A percentile compares a stretch with the other conserved stretches of the same genome.
Evolutionary conservation across 2,113 vertebrate genomes (phyloP).

Genomic region (Myiopsitta monachus): DNA sequence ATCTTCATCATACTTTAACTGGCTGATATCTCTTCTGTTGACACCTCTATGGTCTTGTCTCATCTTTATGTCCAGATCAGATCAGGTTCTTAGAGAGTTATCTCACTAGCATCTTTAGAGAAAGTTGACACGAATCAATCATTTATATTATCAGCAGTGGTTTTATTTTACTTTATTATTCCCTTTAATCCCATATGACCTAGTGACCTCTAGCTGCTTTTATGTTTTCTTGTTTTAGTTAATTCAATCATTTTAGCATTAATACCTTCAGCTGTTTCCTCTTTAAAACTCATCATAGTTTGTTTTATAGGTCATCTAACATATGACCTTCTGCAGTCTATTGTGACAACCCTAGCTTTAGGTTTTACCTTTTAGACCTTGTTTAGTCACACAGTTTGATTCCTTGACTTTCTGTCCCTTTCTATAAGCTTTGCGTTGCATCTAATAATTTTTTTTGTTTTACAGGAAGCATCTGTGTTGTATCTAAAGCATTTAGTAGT

Average conservation of each 20-base stretch:
- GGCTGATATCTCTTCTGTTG: not conserved
- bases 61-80: not conserved
- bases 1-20: not conserved
- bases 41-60: not conserved
- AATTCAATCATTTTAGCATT: not conserved
- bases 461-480: not conserved
- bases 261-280: not conserved
- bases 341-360: not conserved
- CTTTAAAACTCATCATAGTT: not conserved
- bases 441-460: not conserved
- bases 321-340: not conserved
- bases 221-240: not conserved
- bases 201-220: not conserved
- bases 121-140: not conserved
- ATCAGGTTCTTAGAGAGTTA: not conserved
- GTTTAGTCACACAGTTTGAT: not conserved
- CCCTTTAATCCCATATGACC: not conserved
- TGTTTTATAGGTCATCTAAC: not conserved
- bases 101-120: not conserved
- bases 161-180: slow-evolving; percentile 21
- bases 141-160: not conserved
- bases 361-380: not conserved
- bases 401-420: not conserved
- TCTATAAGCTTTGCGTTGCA: not conserved
- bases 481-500: not conserved